These are phyloP conservation scores for Chironomus striatipennis DNA, from an alignment of 1,140 invertebrate genomes.

Conservation along the genomic window DNA sequence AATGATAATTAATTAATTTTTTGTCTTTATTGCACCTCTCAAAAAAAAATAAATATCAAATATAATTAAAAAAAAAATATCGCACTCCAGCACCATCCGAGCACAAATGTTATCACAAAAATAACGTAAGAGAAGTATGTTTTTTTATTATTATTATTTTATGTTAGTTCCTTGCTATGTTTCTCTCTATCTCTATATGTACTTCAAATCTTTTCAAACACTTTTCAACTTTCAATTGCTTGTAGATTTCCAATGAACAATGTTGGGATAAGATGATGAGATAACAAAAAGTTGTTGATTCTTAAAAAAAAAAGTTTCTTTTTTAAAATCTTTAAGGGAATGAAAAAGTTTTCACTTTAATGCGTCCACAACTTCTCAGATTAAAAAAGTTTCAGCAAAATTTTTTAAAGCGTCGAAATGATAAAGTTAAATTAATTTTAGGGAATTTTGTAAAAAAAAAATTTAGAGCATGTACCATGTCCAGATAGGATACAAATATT, in stretches of 20 bases:
- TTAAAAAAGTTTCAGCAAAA: no score
- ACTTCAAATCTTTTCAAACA: not conserved
- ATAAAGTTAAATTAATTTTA: no score
- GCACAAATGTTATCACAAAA: constrained; percentile 19
- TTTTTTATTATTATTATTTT: not conserved
- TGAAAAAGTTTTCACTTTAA: not conserved
- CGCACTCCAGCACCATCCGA: constrained; percentile 21
- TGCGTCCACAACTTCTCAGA: no score
- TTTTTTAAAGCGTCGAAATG: no score
- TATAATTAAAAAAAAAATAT: not conserved
- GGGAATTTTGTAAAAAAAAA: no score
- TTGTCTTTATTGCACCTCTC: constrained; percentile 5
- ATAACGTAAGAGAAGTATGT: constrained; percentile 23
- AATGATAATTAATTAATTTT: constrained; percentile 16
- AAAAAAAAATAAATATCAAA: constrained; percentile 13
- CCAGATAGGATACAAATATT: no score
- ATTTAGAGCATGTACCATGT: no score
- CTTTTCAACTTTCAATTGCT: no score
- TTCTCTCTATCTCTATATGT: not conserved
- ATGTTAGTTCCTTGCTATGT: not conserved
- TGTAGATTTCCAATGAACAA: no score
- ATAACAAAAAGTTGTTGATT: no score
- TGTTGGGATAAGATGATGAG: no score
- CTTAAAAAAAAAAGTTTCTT: no score
- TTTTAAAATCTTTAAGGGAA: not conserved